Evolutionary conservation across 1,140 invertebrate species (phyloP).

Genomic region (Eueides isabella): DNA sequence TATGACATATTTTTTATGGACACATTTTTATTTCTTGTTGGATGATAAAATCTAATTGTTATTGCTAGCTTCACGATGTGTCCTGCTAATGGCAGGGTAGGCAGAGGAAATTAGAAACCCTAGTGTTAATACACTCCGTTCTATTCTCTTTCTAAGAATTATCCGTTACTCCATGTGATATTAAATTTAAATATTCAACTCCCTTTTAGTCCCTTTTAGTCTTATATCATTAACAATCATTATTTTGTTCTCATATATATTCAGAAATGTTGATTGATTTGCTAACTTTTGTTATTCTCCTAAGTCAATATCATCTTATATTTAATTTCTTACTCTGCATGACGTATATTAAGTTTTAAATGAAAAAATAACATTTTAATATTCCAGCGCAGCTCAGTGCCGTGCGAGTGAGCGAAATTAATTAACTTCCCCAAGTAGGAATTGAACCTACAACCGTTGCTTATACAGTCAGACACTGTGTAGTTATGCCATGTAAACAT

Average conservation of each 20-base stretch:
- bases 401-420: no score
- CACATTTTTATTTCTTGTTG: neutral
- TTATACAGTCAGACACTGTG: no score
- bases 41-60: neutral
- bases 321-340: neutral
- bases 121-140: no score
- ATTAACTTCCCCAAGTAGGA: no score
- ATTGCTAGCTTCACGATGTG: no score
- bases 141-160: no score
- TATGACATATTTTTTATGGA: neutral
- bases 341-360: slow-evolving; percentile 3
- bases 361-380: neutral
- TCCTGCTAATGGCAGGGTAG: no score
- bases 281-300: neutral
- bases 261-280: neutral
- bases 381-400: neutral
- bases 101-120: no score
- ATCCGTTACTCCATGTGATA: no score
- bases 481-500: no score
- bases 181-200: no score
- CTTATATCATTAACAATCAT: neutral
- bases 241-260: neutral
- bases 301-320: neutral
- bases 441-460: no score
- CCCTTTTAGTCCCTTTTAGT: neutral